Conservation (phyloP, 1,140 invertebrate genomes). For the Aporrectodea caliginosa region DNA sequence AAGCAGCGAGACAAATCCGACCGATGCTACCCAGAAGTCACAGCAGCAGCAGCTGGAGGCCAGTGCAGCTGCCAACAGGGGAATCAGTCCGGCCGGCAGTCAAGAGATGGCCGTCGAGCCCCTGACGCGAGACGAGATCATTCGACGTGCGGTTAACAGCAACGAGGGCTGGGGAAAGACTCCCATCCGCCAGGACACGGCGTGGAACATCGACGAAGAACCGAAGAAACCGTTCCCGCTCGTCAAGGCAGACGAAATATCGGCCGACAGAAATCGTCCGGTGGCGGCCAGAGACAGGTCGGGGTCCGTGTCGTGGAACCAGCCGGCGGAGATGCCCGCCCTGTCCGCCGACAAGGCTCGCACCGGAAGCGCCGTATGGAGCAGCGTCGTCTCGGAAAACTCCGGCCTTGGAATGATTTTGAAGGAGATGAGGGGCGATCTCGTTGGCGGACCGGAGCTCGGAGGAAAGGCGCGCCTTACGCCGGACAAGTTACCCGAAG, state of each 20-base stretch:
- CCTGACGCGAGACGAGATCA: conserved; percentile 68
- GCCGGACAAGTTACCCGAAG: neutral
- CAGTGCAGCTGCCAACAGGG: neutral
- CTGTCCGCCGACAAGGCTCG: conserved; percentile 33
- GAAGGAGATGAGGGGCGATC: neutral
- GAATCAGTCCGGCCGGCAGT: neutral
- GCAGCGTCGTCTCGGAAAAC: neutral
- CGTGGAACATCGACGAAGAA: conserved; percentile 43
- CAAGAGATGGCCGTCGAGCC: neutral
- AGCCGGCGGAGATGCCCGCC: conserved; percentile 24
- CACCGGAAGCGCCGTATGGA: neutral
- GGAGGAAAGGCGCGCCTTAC: neutral
- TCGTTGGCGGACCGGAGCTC: neutral
- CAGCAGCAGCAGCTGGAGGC: neutral
- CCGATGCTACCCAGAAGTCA: neutral
- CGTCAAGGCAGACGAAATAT: neutral
- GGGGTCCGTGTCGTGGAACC: neutral
- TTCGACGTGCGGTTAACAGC: conserved; percentile 84
- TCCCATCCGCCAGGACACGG: conserved; percentile 49
- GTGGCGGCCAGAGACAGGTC: neutral
- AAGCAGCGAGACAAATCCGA: neutral
- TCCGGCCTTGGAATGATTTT: neutral
- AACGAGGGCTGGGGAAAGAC: conserved; percentile 82
- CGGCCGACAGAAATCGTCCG: neutral
- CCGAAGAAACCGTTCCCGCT: conserved; percentile 28